Percentiles rank a stretch among this genome's conserved stretches.
phyloP scores from a whole-genome alignment of 2,888 invertebrate species.

The Archips crataeganus region DNA sequence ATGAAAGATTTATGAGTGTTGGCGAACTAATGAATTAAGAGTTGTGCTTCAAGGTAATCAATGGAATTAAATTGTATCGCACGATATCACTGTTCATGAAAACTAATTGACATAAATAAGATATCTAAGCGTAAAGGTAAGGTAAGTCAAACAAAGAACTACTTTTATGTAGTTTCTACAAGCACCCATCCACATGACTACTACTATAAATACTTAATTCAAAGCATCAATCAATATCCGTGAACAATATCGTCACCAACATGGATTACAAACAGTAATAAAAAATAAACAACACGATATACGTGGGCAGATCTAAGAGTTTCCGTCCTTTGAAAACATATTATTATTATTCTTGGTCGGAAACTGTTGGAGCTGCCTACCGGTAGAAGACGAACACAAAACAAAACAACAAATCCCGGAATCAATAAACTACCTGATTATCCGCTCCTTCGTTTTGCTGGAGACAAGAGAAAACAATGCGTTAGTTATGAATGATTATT shows the following conservation, averaged over 20 bases:
- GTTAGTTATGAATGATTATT: slow-evolving; percentile 42
- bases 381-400: slow-evolving; percentile 43
- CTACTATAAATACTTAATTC: background rate
- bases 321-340: background rate
- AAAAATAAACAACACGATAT: slow-evolving; percentile 9
- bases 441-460: slow-evolving; percentile 82
- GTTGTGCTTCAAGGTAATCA: slow-evolving; percentile 25
- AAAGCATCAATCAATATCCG: background rate
- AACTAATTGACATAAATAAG: slow-evolving; percentile 15
- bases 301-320: slow-evolving; percentile 5
- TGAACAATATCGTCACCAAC: slow-evolving; percentile 13
- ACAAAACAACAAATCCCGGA: slow-evolving; percentile 41
- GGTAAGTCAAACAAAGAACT: background rate
- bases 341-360: background rate
- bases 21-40: slow-evolving; percentile 33
- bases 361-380: slow-evolving; percentile 6
- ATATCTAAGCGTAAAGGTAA: background rate
- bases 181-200: background rate
- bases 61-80: slow-evolving; percentile 10
- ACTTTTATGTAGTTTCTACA: background rate
- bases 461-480: slow-evolving; percentile 75
- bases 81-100: background rate
- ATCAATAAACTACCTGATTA: slow-evolving; percentile 72
- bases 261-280: background rate
- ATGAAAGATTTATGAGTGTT: slow-evolving; percentile 36